These are phyloP conservation scores for Orchestia grillus DNA, from an alignment of 1,140 invertebrate genomes.

Conservation along the genomic window DNA sequence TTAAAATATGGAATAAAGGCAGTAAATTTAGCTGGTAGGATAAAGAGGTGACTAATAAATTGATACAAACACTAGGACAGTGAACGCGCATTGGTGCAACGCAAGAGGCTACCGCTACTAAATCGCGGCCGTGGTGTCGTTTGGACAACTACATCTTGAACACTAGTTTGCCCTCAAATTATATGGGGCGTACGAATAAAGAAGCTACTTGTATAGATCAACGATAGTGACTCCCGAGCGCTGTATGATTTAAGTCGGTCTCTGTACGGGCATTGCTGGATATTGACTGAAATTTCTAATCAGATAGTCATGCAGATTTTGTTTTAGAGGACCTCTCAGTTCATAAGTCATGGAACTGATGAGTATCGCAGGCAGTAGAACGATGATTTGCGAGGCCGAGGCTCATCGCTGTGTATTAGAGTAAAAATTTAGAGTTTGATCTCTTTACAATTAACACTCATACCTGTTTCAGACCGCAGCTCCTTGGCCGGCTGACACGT, in stretches of 20 bases:
- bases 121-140: not conserved
- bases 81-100: not conserved
- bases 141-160: not conserved
- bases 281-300: not conserved
- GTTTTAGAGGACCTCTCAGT: not conserved
- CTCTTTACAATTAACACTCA: not conserved
- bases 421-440: not conserved
- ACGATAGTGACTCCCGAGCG: not conserved
- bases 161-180: constrained; percentile 13
- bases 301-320: constrained; percentile 36
- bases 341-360: constrained; percentile 15
- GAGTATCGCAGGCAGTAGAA: constrained; percentile 10
- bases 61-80: not conserved
- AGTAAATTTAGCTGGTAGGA: not conserved
- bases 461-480: not conserved
- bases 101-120: not conserved
- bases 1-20: not conserved
- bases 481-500: not conserved
- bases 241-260: not conserved
- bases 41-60: not conserved
- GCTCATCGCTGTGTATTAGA: not conserved
- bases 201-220: constrained; percentile 37
- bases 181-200: not conserved
- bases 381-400: not conserved
- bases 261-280: constrained; percentile 2